Base-by-base conservation (phyloP, 2,113 vertebrate species). In the Danionella cerebrum region DNA sequence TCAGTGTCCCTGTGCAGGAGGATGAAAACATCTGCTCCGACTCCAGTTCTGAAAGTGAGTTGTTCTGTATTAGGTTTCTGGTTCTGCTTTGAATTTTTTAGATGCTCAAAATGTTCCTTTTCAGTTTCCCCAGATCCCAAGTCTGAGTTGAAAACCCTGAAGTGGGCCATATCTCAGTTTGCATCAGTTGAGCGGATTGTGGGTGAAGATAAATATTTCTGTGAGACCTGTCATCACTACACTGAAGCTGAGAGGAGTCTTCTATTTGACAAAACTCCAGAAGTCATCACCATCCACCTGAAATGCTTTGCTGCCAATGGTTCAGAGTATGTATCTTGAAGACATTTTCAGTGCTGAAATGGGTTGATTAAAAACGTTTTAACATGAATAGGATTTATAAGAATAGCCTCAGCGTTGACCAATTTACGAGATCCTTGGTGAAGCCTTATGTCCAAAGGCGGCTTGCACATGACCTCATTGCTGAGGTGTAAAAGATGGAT, bases 141-240 rank as follows among this genome's bases (percentile, higher is more conserved):
- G 86, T 85, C 87, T 38, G 94, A 94, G 84, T 82, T 87, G 80
- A 98, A 97, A 87, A 95, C 93, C 39, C 84, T 99, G 69, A 91
- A 90, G 50, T 98, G 96, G 96, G 95, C 96, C 45, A 95, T 99
- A 63, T 94, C 89, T 31, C 96, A 98, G 78, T 99, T 99, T 84
- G 96, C 96, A 0, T 98, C 95, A 0, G 94, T 98, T 85, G 96
- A 99, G 81, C 92, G 96, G 75, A 96, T 99, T 67, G 92, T 94
- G 35, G 96, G 96, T 41, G 91, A 97, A 81, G 96, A 99, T 78
- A 99, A 99, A 67, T 99, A 99, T 75, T 99, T 97, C 85, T 99
- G 96, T 69, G 96, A 99, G 80, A 97, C 93, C 21, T 99, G 96
- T 73, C 90, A 84, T 66, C 96, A 99, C 74, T 98, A 99, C 83